These are phyloP conservation scores for Antennarius striatus DNA, from an alignment of 2,113 vertebrate species.

Conservation along the genomic window DNA sequence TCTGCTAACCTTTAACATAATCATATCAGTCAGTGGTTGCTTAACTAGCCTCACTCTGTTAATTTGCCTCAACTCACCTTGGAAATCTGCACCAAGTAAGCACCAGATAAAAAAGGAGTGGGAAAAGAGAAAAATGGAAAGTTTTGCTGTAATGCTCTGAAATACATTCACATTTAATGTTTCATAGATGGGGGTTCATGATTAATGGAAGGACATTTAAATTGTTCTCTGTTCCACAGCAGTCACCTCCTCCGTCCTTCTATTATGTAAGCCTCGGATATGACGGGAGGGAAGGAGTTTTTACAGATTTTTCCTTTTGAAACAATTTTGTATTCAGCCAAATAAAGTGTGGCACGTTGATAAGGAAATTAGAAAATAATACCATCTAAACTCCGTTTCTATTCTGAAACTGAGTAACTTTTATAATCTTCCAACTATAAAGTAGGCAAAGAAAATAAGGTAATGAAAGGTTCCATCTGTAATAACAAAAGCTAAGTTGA, in stretches of 20 bases:
- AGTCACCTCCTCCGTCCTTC: constrained; percentile 40
- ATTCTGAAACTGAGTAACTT: constrained; percentile 21
- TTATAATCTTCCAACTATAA: constrained; percentile 29
- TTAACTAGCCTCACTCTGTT: constrained; percentile 64
- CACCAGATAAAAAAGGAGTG: constrained; percentile 51
- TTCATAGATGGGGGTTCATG: constrained; percentile 58
- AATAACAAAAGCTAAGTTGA: constrained; percentile 5
- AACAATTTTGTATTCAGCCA: constrained; percentile 35
- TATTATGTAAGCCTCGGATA: constrained; percentile 67
- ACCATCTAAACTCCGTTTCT: constrained; percentile 32
- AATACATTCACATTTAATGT: constrained; percentile 59
- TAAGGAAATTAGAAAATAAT: constrained; percentile 34
- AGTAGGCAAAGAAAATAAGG: constrained; percentile 7
- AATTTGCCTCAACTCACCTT: constrained; percentile 67
- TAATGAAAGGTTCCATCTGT: background rate
- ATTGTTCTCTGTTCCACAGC: constrained; percentile 42
- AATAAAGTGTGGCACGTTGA: constrained; percentile 60
- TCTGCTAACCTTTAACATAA: constrained; percentile 57
- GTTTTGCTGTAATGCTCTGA: constrained; percentile 46
- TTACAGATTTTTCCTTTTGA: constrained; percentile 23
- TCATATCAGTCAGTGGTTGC: constrained; percentile 65
- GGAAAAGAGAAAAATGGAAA: constrained; percentile 29
- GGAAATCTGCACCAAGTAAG: constrained; percentile 54
- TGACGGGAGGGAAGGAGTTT: constrained; percentile 40
- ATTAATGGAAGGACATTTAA: constrained; percentile 65